Base-by-base conservation (phyloP, 2,888 invertebrate genomes). In the Strigamia transsilvanica region DNA sequence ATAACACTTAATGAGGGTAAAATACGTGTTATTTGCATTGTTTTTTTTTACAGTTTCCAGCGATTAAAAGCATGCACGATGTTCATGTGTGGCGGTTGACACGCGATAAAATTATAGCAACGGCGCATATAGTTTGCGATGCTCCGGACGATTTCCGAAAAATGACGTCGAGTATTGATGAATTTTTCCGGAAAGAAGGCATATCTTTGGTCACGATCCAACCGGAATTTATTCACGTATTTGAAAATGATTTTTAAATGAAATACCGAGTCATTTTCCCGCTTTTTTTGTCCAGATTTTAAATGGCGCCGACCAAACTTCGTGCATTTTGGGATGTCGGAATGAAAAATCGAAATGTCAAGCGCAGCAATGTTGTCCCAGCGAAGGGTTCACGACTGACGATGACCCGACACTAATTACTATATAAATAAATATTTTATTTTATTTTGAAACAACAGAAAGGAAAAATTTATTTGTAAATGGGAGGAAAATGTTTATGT, bases 11-110 rank as follows among this genome's bases (percentile, higher is more conserved):
- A 10, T 51, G 51, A 13, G 6, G 38, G 6, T 51, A 51, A 51
- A 18, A 18, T 4, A 15, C 1, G 27, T 27, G 27, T 56, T 5
- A 56, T 56, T 61, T 23, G 7, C 23, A 0, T 23, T 6, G 23
- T 51, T 15, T 10, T 77, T 18, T 3, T n/a, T 41, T 82, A n/a
- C 80, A 85, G 84, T 94, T 94, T 87, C 92, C 93, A 0, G 92
- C 92, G 83, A 92, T 94, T 82, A 89, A 92, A 0, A 93, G 92
- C 86, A 93, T 96, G 23, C 96, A 96, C 86, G 96, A 96, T 88
- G 90, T 96, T 66, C 96, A 96, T 86, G 93, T 96, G 27, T 96
- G 96, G 96, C 94, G 95, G 85, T 89, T 96, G 83, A 94, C 94
- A 5, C 91, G 93, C 0, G 91, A 92, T 85, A 92, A 93, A 87